Evolutionary conservation across 2,888 invertebrate species (phyloP), one percentile per base, ranked within the genome.

Genomic region (Drosophila greeni): DNA sequence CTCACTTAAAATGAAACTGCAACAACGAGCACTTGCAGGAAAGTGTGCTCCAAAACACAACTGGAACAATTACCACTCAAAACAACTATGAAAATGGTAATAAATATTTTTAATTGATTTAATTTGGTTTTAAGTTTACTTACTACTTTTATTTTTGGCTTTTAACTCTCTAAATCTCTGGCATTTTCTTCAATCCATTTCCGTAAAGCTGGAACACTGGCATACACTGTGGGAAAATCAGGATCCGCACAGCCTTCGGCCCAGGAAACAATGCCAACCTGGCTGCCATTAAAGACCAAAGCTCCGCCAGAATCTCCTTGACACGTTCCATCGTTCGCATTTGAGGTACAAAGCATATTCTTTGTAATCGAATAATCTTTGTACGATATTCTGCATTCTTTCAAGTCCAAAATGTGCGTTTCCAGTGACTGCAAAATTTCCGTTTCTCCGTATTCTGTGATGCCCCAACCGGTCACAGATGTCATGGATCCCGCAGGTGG

Each of bases 211-310:
- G 51, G 39, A 5, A 57, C 57, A 57, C 14, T 57, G 16, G 34
- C 18, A 16, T 65, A 65, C 5, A 65, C 64, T n/a, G 59, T 16
- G 5, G 64, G 52, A 34, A 47, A 64, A 2, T 9, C 11, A 11
- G 47, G 34, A 34, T 59, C 18, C 3, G 64, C 58, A 42, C 58
- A 59, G 8, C 5, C 48, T 1, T 11, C 24, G 18, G 53, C 64
- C 51, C 43, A 65, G 23, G 64, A 65, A 2, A 65, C 64, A 2
- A 65, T 59, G 23, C 64, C 64, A 33, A 58, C 34, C 12, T 52
- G 59, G 0, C 18, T 12, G 33, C 23, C 33, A 36, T 65, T 37
- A 12, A 53, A 6, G 7, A 59, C 64, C 29, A 65, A 18, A 4
- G 64, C 51, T 29, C 64, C 64, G 8, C 64, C 64, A 12, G 59